phyloP scores from a whole-genome alignment of 2,797 vertebrate species.

The Amniataba percoides region DNA sequence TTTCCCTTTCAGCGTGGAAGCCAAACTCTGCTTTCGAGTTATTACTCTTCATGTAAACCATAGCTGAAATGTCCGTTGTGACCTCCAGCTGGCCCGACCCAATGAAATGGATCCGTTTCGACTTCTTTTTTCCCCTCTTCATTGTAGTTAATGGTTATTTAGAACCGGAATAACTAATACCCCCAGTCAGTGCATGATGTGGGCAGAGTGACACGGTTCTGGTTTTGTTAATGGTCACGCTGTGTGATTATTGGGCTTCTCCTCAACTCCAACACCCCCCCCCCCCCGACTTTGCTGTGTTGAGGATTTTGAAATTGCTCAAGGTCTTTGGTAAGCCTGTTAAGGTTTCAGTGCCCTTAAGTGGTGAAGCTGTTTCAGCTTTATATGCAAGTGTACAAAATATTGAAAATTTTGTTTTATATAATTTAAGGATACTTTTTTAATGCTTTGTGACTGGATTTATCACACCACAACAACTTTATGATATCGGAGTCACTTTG shows the following conservation, averaged over 20 bases:
- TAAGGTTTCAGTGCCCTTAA: background rate
- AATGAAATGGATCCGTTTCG: slow-evolving; percentile 47
- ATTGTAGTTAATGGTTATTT: slow-evolving; percentile 65
- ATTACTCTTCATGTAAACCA: slow-evolving; percentile 55
- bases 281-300: slow-evolving; percentile 23
- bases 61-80: slow-evolving; percentile 32
- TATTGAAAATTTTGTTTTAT: too few species aligned
- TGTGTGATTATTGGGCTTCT: slow-evolving; percentile 47
- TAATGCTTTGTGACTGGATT: background rate
- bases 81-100: slow-evolving; percentile 22
- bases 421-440: background rate
- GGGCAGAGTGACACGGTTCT: slow-evolving; percentile 40
- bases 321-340: slow-evolving; percentile 3
- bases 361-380: background rate
- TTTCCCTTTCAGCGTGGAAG: slow-evolving; percentile 27
- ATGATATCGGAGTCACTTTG: too few species aligned
- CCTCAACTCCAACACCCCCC: slow-evolving; percentile 5
- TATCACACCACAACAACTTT: background rate
- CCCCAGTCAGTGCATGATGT: slow-evolving; percentile 18
- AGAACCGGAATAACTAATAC: slow-evolving; percentile 42
- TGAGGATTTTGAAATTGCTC: slow-evolving; percentile 35
- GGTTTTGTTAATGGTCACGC: slow-evolving; percentile 37
- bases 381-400: background rate
- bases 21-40: slow-evolving; percentile 46
- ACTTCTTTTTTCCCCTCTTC: slow-evolving; percentile 24